Evolutionary conservation across 92 coral and sea anemone species (phyloP).

Genomic region (Parazoanthus darwini): DNA sequence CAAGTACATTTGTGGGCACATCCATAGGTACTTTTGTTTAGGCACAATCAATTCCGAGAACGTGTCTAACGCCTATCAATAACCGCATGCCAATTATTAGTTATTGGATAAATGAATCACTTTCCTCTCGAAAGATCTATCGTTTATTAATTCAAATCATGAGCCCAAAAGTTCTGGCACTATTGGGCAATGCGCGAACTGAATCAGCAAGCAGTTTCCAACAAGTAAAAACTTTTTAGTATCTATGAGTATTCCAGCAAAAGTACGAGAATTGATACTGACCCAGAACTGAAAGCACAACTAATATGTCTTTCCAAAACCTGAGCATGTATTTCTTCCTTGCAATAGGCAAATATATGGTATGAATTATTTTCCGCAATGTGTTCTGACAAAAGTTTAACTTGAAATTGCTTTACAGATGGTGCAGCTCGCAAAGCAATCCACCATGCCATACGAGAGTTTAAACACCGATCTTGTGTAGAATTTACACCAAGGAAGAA

Average conservation of each 20-base stretch:
- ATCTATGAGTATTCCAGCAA: too few relatives aligned
- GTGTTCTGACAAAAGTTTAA: not conserved
- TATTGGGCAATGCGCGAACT: not conserved
- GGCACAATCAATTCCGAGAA: too few relatives aligned
- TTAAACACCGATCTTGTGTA: slow-evolving; percentile 23
- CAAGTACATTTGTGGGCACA: not conserved
- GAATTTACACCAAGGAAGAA: slow-evolving; percentile 14
- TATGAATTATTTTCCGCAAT: too few relatives aligned
- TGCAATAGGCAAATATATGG: too few relatives aligned
- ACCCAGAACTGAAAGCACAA: not conserved
- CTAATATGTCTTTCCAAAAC: too few relatives aligned
- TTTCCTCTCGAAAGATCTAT: not conserved
- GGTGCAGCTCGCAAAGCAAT: slow-evolving; percentile 31
- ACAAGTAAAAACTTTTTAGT: not conserved
- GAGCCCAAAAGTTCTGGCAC: not conserved
- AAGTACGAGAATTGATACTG: too few relatives aligned
- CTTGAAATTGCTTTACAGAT: slow-evolving; percentile 7
- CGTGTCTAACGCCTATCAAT: too few relatives aligned
- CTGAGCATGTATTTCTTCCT: too few relatives aligned
- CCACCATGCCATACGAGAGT: slow-evolving; percentile 12
- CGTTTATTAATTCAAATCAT: too few relatives aligned
- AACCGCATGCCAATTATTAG: too few relatives aligned
- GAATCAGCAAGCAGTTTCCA: not conserved
- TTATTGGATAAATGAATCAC: not conserved
- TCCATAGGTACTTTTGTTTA: too few relatives aligned